phyloP scores from a whole-genome alignment of 2,113 vertebrate species.

The Rhea americana region DNA sequence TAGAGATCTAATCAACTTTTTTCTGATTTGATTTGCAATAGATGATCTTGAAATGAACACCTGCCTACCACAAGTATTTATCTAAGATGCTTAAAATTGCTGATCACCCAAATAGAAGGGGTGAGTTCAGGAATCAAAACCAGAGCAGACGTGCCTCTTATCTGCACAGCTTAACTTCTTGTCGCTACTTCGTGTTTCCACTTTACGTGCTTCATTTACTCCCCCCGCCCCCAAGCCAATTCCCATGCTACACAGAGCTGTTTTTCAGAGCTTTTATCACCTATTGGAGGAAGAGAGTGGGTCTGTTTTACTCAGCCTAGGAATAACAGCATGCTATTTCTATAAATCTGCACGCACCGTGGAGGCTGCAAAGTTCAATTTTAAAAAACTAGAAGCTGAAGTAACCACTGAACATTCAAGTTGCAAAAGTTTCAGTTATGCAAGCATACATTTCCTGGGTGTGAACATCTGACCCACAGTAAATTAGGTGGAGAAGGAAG shows the following conservation, averaged over 20 bases:
- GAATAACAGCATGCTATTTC: neutral
- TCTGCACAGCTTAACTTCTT: neutral
- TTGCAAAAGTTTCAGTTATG: constrained; percentile 58
- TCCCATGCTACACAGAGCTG: neutral
- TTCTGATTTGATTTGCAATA: neutral
- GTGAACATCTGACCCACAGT: constrained; percentile 17
- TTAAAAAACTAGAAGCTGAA: neutral
- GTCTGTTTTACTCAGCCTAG: neutral
- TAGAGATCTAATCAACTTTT: neutral
- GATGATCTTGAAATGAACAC: neutral
- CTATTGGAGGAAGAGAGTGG: neutral
- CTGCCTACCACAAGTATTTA: neutral
- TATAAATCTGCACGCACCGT: neutral
- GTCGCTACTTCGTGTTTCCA: neutral
- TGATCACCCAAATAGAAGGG: neutral
- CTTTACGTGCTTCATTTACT: neutral
- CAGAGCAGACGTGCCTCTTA: neutral
- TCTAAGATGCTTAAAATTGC: rapidly evolving
- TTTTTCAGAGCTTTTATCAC: neutral
- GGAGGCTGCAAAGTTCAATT: neutral
- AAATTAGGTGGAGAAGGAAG: constrained; percentile 56
- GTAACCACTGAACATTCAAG: neutral
- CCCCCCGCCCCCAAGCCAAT: rapidly evolving
- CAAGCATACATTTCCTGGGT: constrained; percentile 57
- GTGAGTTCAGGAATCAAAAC: neutral